Evolutionary conservation across 2,797 vertebrate genomes (phyloP).

Genomic region (Phrynocephalus forsythii): DNA sequence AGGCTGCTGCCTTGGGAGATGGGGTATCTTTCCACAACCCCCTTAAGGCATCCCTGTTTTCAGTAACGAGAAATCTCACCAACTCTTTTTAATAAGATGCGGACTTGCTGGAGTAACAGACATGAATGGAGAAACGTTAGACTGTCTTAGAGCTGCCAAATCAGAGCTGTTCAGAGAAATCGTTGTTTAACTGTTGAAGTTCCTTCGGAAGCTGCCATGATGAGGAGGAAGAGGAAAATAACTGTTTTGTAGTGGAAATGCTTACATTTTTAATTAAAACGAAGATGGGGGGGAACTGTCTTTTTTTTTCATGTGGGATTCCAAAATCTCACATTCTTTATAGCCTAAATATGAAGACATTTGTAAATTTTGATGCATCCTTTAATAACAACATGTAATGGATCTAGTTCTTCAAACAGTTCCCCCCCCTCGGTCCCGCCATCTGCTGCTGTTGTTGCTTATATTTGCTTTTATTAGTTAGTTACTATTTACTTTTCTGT

Average conservation of each 20-base stretch:
- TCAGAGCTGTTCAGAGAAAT: too few relatives aligned
- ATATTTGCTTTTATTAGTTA: too few relatives aligned
- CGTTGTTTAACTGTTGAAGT: not conserved
- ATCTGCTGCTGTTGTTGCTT: too few relatives aligned
- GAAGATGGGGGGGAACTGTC: too few relatives aligned
- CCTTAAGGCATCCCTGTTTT: slow-evolving; percentile 2
- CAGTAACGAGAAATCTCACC: not conserved
- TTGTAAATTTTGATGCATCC: too few relatives aligned
- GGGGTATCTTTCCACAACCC: rapidly evolving
- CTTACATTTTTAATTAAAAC: not conserved
- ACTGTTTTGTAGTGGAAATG: not conserved
- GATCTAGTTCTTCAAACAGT: too few relatives aligned
- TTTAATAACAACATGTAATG: too few relatives aligned
- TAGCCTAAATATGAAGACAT: too few relatives aligned
- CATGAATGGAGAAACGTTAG: not conserved
- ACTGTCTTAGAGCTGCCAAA: not conserved
- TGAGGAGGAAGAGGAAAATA: not conserved
- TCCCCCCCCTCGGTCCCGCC: too few relatives aligned
- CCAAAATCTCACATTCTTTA: too few relatives aligned
- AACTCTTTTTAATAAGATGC: not conserved
- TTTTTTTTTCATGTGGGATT: not conserved
- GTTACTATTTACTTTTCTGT: too few relatives aligned
- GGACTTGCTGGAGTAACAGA: slow-evolving; percentile 4
- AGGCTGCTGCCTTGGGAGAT: not conserved
- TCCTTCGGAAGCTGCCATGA: not conserved